Evolutionary conservation across 2,113 vertebrate genomes (phyloP).

Genomic region (Vulpes lagopus): DNA sequence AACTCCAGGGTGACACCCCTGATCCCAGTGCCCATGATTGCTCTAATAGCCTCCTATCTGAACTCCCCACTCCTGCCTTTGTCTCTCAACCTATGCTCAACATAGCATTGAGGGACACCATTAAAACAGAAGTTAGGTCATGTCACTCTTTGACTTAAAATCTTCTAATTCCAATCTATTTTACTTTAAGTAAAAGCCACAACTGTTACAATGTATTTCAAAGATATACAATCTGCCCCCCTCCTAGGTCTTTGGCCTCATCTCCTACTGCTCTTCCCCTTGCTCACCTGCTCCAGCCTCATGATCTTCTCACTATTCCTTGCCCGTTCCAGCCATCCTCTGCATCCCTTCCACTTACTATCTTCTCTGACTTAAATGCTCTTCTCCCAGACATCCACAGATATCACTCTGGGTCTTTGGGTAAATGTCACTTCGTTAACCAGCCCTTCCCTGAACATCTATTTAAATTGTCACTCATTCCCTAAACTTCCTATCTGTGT

Average conservation of each 20-base stretch:
- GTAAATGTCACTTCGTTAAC: background rate
- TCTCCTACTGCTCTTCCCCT: background rate
- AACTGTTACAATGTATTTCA: background rate
- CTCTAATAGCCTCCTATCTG: background rate
- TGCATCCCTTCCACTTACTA: background rate
- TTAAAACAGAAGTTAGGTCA: background rate
- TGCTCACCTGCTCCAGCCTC: background rate
- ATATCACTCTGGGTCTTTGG: background rate
- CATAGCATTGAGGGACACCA: background rate
- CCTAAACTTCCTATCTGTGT: background rate
- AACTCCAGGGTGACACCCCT: background rate
- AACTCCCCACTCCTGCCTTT: background rate
- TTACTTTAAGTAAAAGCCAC: background rate
- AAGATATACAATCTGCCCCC: background rate
- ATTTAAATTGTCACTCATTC: background rate
- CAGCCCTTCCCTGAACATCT: background rate
- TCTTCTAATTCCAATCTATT: background rate
- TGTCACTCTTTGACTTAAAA: background rate
- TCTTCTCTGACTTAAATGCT: background rate
- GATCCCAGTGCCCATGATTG: background rate
- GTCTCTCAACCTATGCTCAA: background rate
- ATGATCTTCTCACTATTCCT: background rate
- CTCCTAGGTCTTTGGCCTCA: background rate
- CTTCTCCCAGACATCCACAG: background rate
- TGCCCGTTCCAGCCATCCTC: background rate